phyloP scores from a whole-genome alignment of 1,140 invertebrate genomes.

The Philotrypesis tridentata region DNA sequence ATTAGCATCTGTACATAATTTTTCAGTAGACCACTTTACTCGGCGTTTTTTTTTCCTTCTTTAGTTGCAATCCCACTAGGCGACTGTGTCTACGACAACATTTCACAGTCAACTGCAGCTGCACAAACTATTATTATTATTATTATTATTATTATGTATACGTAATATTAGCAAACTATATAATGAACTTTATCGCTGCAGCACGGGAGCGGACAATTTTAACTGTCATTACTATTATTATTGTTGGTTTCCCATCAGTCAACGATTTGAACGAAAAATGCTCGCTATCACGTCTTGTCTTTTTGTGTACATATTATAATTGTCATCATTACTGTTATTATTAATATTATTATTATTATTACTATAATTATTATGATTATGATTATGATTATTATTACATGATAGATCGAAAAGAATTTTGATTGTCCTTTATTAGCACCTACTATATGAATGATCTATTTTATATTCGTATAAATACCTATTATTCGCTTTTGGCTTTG shows the following conservation, averaged over 20 bases:
- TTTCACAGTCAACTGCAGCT: neutral
- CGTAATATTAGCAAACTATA: neutral
- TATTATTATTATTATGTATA: too few species aligned
- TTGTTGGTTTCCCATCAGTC: neutral
- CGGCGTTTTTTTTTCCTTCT: neutral
- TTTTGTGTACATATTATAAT: neutral
- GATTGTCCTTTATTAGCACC: slow-evolving; percentile 14
- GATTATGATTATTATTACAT: neutral
- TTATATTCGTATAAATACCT: slow-evolving; percentile 19
- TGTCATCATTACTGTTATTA: neutral
- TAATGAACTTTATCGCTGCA: neutral
- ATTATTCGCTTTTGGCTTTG: slow-evolving; percentile 36
- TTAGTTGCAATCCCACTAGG: neutral
- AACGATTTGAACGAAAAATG: neutral
- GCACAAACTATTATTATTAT: neutral
- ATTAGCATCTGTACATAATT: neutral
- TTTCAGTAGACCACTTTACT: neutral
- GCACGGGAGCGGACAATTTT: neutral
- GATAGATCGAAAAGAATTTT: neutral
- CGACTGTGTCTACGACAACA: neutral
- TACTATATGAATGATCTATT: slow-evolving; percentile 32
- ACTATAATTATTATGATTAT: neutral
- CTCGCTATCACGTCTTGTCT: neutral
- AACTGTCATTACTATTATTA: neutral
- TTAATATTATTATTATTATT: too few species aligned